Evolutionary conservation across 2,888 invertebrate genomes (phyloP), one percentile per base, ranked within the genome.

Genomic region (Drosophila recens): DNA sequence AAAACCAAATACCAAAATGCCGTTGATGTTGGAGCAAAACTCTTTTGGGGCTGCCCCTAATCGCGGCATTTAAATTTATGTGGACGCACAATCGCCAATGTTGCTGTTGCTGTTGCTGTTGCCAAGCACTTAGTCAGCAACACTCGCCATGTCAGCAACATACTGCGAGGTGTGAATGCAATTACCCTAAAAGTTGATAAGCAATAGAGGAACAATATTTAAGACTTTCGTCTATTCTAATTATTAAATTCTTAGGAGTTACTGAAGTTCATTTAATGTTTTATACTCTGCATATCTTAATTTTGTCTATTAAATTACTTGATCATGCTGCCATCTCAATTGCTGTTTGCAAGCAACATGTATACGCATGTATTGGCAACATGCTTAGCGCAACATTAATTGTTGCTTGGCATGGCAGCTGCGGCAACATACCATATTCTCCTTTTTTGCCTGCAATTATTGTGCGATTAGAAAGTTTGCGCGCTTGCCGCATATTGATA

Each of bases 381-480:
- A 74, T 74, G 65, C n/a, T 11, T 51, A 51, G 20, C 3, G 65
- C 56, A 67, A 64, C 79, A 79, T 66, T 75, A 78, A 72, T 79
- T 79, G 83, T 79, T 76, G 79, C 79, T 43, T 63, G 40, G 34
- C 70, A 62, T 70, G 48, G 43, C 62, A 54, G 57, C 65, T 15
- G 64, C 53, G 23, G 58, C 70, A 62, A 11, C 75, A 71, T 77
- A 69, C 71, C 75, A 71, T 77, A 69, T 74, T 82, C 68, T 69
- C 63, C 71, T 62, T 66, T 62, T 63, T 49, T 62, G 57, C 43
- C 74, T 57, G 82, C 87, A 89, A 89, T 90, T 90, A 89, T 81
- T 77, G 72, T 76, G 87, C 89, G 89, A 90, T 90, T 90, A 91
- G 91, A 90, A 90, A 90, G 90, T 89, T 81, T 82, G 51, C 54